Base-by-base conservation (phyloP, 2,888 invertebrate species). In the Gari tellinella region DNA sequence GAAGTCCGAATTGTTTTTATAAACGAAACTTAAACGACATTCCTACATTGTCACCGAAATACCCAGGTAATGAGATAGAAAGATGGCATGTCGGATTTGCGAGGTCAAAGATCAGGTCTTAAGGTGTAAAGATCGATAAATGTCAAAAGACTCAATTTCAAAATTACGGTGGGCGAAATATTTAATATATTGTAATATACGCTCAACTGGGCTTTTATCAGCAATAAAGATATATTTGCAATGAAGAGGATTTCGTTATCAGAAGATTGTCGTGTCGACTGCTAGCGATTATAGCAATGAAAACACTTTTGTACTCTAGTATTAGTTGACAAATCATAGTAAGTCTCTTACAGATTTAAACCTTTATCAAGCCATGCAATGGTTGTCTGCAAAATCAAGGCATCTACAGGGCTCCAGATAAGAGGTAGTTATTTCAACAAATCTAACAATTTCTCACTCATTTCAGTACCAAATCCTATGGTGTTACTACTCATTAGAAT, bases 171-270 rank as follows among this genome's bases (percentile, higher is more conserved):
- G 46, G 43, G 57, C 38, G 69, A 66, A 75, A 72, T 73, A 67
- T 78, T 74, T 66, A 75, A 69, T 69, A 75, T 56, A 55, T 66
- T 21, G 52, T 66, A 62, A 67, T 67, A 72, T 57, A 51, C 48
- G 51, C 43, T 19, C 40, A 38, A 46, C 40, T 21, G 38, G 21
- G 56, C 37, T 49, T 58, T 65, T 79, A 75, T 79, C 64, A 51
- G 56, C 38, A 37, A 64, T 67, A 61, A 55, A 60, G 65, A 58
- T 51, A 61, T 48, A 55, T 31, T n/a, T n/a, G 67, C 45, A 61
- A 67, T 72, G 60, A 72, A 58, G 51, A 46, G 64, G 73, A 60
- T 57, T 67, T 56, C 21, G 17, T 82, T 83, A 84, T 82, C 82
- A 81, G 81, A 84, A 80, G 73, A 82, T 80, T 72, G 68, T 67